Evolutionary conservation across 2,888 invertebrate species (phyloP), one percentile per base, ranked within the genome.

Genomic region (Eueremaeus valkanovi): DNA sequence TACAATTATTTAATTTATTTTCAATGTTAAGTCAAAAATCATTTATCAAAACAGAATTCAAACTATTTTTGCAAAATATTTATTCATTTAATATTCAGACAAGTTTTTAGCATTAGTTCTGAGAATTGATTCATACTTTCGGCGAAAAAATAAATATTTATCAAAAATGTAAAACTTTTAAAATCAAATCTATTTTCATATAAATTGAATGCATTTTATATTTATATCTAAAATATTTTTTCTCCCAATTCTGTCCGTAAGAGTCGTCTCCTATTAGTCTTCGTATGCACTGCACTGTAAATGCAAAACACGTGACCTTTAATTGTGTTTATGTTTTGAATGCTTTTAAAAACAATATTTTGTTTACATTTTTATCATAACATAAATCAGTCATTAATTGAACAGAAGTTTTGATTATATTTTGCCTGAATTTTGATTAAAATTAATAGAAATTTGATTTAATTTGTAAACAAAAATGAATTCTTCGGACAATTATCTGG

Each of bases 251-350:
- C 5, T 36, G 36, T 11, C 5, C 45, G 9, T 3, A 45, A 61
- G 33, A 63, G 61, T 63, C 61, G 42, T 42, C 68, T 68, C 68
- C 36, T 68, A 42, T 68, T 42, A 68, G 68, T 16, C 68, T 33
- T 40, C 24, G 40, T 40, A 68, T 11, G n/a, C n/a, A n/a, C n/a
- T n/a, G n/a, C n/a, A n/a, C n/a, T n/a, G 2, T 33, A 68, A 31
- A 18, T 3, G 6, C 40, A 68, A 24, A 68, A n/a, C 68, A 68
- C 68, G 68, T 68, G 68, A 68, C 42, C 24, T 42, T 21, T 42
- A 33, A 42, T 42, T 68, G 40, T 68, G 68, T 68, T 68, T 68
- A 68, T n/a, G 33, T 42, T 63, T 63, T 18, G 21, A 55, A 9
- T 24, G 13, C n/a, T n/a, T 18, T 33, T 24, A n/a, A 5, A 55